Base-by-base conservation (phyloP, 2,797 vertebrate species). In the Zenarchopterus dispar region DNA sequence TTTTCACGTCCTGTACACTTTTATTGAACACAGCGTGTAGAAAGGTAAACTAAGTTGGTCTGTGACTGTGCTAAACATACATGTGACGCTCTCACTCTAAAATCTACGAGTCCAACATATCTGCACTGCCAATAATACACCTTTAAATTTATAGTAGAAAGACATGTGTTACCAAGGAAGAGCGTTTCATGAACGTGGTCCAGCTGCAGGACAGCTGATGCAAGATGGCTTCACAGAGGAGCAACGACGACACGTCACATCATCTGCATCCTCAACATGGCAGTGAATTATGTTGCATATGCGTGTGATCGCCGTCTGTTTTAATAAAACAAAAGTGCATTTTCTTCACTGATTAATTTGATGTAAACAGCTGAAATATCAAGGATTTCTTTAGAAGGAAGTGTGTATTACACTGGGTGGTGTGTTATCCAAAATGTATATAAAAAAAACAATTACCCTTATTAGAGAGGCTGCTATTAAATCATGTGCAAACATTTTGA, bases 401-500 rank as follows among this genome's bases (percentile, higher is more conserved):
- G 64, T 24, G 62, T 44, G 16, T 23, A 67, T 75, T 52, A 53
- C 19, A 56, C 44, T 55, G 22, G 22, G 61, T 57, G 62, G 26
- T 46, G 62, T 46, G 62, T 21, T 78, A 46, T 69, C 70, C 19
- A 75, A 46, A 67, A 65, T 67, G 11, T 36, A 36, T 36, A 36
- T 36, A 10, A 36, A 36, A 36, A 28, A 36, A 36, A 28, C 28
- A 28, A 36, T 36, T 36, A 36, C 9, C 33, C 33, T 36, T 36
- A 36, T 36, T 36, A 36, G 33, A 36, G 13, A 36, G 33, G 33
- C 33, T 36, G 33, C 33, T 10, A 11, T 36, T 36, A 48, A 58
- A 69, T 41, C 43, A 55, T 46, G 31, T 72, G 18, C 42, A 66
- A 75, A 70, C 52, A 64, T 57, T 72, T 67, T 53, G 9, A 13